A percentile compares a stretch with the other conserved stretches of the same genome.
These are phyloP conservation scores for Dinoponera quadriceps DNA, from an alignment of 1,140 invertebrate species.

Conservation along the genomic window DNA sequence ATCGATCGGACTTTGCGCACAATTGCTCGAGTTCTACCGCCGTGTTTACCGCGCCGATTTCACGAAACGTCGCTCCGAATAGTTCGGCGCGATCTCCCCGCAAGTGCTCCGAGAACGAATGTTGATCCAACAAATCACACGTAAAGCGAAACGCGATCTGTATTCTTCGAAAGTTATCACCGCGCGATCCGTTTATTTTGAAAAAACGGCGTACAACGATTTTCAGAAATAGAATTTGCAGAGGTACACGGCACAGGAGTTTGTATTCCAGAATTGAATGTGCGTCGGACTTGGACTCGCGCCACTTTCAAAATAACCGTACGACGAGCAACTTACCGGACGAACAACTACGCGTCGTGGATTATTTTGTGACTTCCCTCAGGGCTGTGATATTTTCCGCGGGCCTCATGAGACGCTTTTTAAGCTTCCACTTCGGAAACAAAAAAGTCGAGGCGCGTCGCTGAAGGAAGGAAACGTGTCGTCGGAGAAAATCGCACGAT, in stretches of 20 bases:
- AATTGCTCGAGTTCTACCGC: not conserved
- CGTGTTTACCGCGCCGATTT: slow-evolving; percentile 8
- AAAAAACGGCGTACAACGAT: slow-evolving; percentile 37
- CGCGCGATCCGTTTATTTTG: slow-evolving; percentile 4
- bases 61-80: slow-evolving; percentile 40
- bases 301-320: slow-evolving; percentile 34
- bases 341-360: slow-evolving; percentile 16
- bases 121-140: slow-evolving; percentile 16
- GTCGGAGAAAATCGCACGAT: slow-evolving; percentile 1
- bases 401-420: slow-evolving; percentile 48
- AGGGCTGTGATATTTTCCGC: slow-evolving; percentile 56
- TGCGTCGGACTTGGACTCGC: slow-evolving; percentile 12
- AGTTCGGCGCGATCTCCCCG: not conserved
- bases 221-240: slow-evolving; percentile 27
- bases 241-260: not conserved
- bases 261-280: slow-evolving; percentile 28
- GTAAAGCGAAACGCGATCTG: slow-evolving; percentile 42
- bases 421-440: slow-evolving; percentile 36
- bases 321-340: slow-evolving; percentile 35
- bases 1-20: slow-evolving; percentile 17
- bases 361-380: slow-evolving; percentile 46
- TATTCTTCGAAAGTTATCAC: slow-evolving; percentile 24
- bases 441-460: slow-evolving; percentile 27
- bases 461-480: slow-evolving; percentile 24
- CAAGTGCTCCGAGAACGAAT: slow-evolving; percentile 34